Evolutionary conservation across 2,113 vertebrate species (phyloP).

Genomic region (Cynoglossus semilaevis): DNA sequence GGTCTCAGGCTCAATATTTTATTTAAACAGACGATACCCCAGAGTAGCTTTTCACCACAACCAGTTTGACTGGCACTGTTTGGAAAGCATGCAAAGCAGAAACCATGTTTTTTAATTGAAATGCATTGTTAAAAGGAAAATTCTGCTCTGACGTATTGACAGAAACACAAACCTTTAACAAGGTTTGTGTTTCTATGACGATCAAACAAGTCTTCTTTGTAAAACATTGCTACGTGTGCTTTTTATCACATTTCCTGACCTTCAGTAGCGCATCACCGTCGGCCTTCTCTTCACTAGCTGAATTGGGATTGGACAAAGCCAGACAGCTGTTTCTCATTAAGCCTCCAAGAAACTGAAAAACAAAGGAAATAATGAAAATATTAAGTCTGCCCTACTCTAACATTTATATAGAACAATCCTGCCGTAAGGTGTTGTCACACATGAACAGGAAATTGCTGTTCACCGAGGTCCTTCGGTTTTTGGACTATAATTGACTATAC

Average conservation of each 20-base stretch:
- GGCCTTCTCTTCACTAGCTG: neutral
- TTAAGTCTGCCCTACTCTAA: slow-evolving; percentile 12
- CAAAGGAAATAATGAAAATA: slow-evolving; percentile 32
- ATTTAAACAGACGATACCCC: too few species aligned
- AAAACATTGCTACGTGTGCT: slow-evolving; percentile 3
- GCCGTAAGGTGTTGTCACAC: neutral
- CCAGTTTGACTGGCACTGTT: too few species aligned
- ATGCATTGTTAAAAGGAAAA: too few species aligned
- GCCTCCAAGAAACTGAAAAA: slow-evolving; percentile 63
- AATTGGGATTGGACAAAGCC: slow-evolving; percentile 39
- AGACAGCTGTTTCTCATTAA: slow-evolving; percentile 70
- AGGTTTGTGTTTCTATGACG: slow-evolving; percentile 1
- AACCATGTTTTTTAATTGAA: too few species aligned
- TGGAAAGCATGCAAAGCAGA: too few species aligned
- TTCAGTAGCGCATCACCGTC: slow-evolving; percentile 66
- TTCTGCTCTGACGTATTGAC: too few species aligned
- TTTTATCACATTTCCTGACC: slow-evolving; percentile 54
- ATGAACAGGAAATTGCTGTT: neutral
- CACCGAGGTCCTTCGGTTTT: neutral
- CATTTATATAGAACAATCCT: slow-evolving; percentile 9
- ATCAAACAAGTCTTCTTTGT: neutral
- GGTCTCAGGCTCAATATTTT: too few species aligned
- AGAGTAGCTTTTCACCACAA: too few species aligned
- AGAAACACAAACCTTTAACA: too few species aligned
- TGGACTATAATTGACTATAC: neutral